Percentiles rank a stretch among this genome's conserved stretches.
These are phyloP conservation scores for Drosophila prostipennis DNA, from an alignment of 2,888 invertebrate species.

Conservation along the genomic window DNA sequence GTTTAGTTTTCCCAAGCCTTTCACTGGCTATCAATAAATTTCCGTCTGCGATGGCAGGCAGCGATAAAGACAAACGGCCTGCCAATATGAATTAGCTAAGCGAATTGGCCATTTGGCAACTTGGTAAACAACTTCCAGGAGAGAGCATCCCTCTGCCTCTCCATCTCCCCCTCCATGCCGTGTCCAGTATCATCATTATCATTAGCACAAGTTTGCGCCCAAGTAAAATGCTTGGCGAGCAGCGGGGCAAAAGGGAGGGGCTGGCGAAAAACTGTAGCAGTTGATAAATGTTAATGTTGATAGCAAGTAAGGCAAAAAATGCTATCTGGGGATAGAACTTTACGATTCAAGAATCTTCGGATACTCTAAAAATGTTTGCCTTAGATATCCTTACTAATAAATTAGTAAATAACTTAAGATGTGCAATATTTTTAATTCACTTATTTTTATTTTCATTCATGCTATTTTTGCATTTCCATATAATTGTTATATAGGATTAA, in stretches of 20 bases:
- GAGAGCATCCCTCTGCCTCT: conserved; percentile 15
- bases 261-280: conserved; percentile 68
- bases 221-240: conserved; percentile 24
- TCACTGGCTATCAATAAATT: conserved; percentile 78
- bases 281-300: conserved; percentile 79
- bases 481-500: no score
- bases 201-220: conserved; percentile 72
- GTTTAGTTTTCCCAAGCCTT: conserved; percentile 59
- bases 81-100: conserved; percentile 78
- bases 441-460: no score
- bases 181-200: conserved; percentile 75
- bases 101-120: conserved; percentile 74
- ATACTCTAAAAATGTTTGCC: conserved; percentile 14
- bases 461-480: no score
- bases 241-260: conserved; percentile 3
- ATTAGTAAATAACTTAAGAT: no score
- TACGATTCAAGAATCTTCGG: not conserved
- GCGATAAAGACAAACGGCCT: conserved; percentile 77
- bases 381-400: no score
- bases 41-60: conserved; percentile 62
- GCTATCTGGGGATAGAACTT: conserved; percentile 2
- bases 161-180: conserved; percentile 33
- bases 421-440: no score
- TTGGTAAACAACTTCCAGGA: conserved; percentile 65
- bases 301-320: conserved; percentile 58